Conservation (phyloP, 2,113 vertebrate genomes). For the Clarias batrachus region DNA sequence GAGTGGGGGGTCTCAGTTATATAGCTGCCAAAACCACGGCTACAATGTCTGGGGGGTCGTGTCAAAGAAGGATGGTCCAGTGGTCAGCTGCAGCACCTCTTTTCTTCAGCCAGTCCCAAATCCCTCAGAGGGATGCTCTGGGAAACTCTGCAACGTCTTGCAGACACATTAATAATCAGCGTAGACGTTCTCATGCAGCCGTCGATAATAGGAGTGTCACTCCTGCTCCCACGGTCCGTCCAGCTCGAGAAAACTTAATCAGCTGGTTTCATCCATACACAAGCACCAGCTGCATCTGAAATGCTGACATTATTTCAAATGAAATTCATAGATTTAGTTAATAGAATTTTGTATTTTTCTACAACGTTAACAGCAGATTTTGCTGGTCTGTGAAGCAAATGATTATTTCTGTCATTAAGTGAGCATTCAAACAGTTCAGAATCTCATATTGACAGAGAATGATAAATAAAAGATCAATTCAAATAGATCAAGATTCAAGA, state of each 20-base stretch:
- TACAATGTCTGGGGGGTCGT: slow-evolving; percentile 37
- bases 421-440: background rate
- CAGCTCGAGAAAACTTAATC: slow-evolving; percentile 68
- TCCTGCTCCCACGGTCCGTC: slow-evolving; percentile 60
- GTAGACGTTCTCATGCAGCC: slow-evolving; percentile 39
- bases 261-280: slow-evolving; percentile 54
- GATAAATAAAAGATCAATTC: background rate
- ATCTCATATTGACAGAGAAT: background rate
- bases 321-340: too few species aligned
- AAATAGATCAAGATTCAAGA: too few species aligned
- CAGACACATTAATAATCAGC: slow-evolving; percentile 48
- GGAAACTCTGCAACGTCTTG: slow-evolving; percentile 46
- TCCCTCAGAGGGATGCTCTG: slow-evolving; percentile 51
- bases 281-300: background rate
- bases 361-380: background rate
- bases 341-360: background rate
- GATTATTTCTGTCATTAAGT: background rate
- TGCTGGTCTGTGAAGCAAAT: background rate
- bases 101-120: slow-evolving; percentile 47
- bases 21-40: slow-evolving; percentile 38
- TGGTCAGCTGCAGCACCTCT: slow-evolving; percentile 14
- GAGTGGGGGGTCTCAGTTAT: slow-evolving; percentile 58
- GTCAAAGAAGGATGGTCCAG: slow-evolving; percentile 40
- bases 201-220: slow-evolving; percentile 74
- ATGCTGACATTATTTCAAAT: too few species aligned